Evolutionary conservation across 92 coral and sea anemone genomes (phyloP), one percentile per base, ranked within the genome.

Genomic region (Umimayanthus chanpuru): DNA sequence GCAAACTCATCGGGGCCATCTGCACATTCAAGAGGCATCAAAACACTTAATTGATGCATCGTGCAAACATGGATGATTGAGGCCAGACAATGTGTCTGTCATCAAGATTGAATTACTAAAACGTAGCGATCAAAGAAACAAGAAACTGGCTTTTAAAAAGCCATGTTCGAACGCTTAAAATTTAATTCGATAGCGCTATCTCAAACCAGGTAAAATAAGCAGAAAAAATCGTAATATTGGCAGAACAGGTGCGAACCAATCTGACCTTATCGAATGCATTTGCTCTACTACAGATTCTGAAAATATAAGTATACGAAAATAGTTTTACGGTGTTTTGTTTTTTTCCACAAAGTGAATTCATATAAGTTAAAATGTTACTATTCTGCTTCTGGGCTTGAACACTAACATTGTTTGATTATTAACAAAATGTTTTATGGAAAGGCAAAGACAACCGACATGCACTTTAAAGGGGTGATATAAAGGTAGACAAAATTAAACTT

Each of bases 401-500:
- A 67, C n/a, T 67, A 16, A 67, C 12, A 4, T 44, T 44, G 49
- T 2, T 44, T 44, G 9, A 44, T 44, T 44, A 44, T 44, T 44
- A 67, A 67, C 73, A 16, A 67, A 5, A 4, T 23, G 73, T 65
- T 65, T 65, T 65, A 12, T 65, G 26, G 72, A 65, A 65, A 65
- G 72, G 21, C 26, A 65, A n/a, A n/a, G 73, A 67, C 73, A 67
- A 67, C 28, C 73, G 16, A n/a, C n/a, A n/a, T n/a, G 73, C 73
- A 67, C 73, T 67, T 67, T 32, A 67, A 67, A 67, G 73, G 32
- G 73, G n/a, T 67, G 73, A 11, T 67, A 65, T 12, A n/a, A 2
- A 67, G 32, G 73, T 11, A 67, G n/a, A 67, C 32, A 67, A 67
- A 67, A n/a, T 16, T 67, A 23, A 32, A n/a, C 23, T 40, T 40